A percentile compares a stretch with the other conserved stretches of the same genome.
Conservation (phyloP, 1,140 invertebrate genomes). For the Papilio polyxenes region DNA sequence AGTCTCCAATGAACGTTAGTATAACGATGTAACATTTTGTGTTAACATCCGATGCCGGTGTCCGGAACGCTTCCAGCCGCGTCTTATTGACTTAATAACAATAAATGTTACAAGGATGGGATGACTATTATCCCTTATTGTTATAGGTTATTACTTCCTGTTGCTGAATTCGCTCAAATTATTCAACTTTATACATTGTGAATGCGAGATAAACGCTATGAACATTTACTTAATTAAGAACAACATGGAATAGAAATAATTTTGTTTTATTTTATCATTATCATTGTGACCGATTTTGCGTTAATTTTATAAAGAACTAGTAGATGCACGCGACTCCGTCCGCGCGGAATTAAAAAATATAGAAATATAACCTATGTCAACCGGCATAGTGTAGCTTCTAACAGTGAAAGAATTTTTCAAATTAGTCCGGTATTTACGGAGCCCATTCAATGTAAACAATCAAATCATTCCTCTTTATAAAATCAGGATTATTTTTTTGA, state of each 20-base stretch:
- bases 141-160: constrained; percentile 35
- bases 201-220: not conserved
- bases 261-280: not conserved
- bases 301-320: no score
- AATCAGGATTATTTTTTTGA: no score
- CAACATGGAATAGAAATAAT: not conserved
- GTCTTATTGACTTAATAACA: constrained; percentile 56
- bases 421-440: no score
- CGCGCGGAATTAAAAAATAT: no score
- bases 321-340: no score
- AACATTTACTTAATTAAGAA: not conserved
- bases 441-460: no score
- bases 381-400: no score
- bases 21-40: constrained; percentile 45
- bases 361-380: no score
- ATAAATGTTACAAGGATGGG: constrained; percentile 55
- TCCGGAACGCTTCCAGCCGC: constrained; percentile 40
- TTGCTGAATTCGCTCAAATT: constrained; percentile 15
- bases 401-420: no score
- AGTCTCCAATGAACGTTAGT: constrained; percentile 15
- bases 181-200: not conserved
- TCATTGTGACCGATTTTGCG: no score
- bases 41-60: constrained; percentile 51
- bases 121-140: constrained; percentile 49
- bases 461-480: no score